Base-by-base conservation (phyloP, 2,888 invertebrate species). In the Cryptus viduatorius region DNA sequence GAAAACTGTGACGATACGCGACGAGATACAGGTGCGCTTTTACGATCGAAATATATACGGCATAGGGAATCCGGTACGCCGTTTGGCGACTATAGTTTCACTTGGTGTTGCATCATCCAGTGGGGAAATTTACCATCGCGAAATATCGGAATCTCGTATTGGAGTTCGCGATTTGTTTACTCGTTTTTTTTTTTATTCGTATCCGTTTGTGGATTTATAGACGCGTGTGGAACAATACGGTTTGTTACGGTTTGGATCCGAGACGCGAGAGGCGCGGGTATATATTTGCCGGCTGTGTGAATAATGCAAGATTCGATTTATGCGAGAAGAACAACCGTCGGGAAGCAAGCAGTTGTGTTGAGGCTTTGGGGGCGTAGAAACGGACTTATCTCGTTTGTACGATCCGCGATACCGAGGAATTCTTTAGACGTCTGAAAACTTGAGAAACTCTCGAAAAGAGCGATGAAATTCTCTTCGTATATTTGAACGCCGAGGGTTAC, bases 241-340 rank as follows among this genome's bases (percentile, higher is more conserved):
- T 4, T 37, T 42, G 50, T 16, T 50, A 37, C 16, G 19, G 31
- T 12, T 48, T 44, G 14, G 24, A 37, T 37, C 31, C 14, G 14
- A 56, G 56, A 37, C 31, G 56, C 16, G 16, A 14, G 5, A 59
- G 24, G 42, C 2, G 10, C 19, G 42, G 56, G 72, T 72, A 16
- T 44, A n/a, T 5, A n/a, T 12, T 19, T 19, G 29, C 16, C 24
- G 72, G 5, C 56, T 61, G 56, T 59, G 72, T 56, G 42, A 56
- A 56, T 72, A 72, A 72, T 72, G 56, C 56, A 56, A 7, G 14
- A 72, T 44, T 19, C 53, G 42, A 72, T 42, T 72, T 72, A 56
- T 56, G 42, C 24, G 24, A 19, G 71, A 19, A 37, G 37, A 37
- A 56, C 19, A 16, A 19, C 42, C 42, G n/a, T 37, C 37, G 42